Base-by-base conservation (phyloP, 2,113 vertebrate genomes). In the Labrus mixtus region DNA sequence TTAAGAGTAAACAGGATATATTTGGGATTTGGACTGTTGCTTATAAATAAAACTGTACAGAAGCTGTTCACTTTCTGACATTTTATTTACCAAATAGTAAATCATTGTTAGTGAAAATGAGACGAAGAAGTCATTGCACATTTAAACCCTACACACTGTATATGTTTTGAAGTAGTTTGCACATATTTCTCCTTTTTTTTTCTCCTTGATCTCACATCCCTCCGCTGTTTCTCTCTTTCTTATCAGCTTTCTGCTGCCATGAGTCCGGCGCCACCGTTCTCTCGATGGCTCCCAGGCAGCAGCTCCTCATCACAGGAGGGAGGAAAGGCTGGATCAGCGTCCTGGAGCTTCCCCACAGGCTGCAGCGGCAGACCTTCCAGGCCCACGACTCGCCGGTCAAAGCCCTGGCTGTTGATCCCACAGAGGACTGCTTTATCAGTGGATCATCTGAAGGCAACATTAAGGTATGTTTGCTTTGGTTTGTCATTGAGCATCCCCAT, bases 391-490 rank as follows among this genome's bases (percentile, higher is more conserved):
- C 98, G 1, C 94, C 97, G 11, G 92, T 99, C 64, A 99, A 99
- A 93, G 97, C 98, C 0, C 93, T 99, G 90, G 96, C 97, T 48
- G 89, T 99, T 17, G 96, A 97, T 88, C 92, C 96, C 69, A 95
- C 95, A 0, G 98, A 99, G 87, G 95, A 96, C 82, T 96, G 96
- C 87, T 98, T 99, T 81, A 95, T 98, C 88, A 99, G 98, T 36
- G 98, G 98, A 79, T 99, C 98, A 53, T 96, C 98, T 0, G 98
- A 99, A 93, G 98, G 98, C 82, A 99, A 95, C 91, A 97, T 99
- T 84, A 99, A 98, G 98, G 98, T 99, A 94, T n/a, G 19, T 22
- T 16, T 10, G 8, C 10, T 36, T 6, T 16, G 2, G 16, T 64
- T 20, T 10, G 6, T 37, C 20, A 37, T 10, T 58, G 29, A 19